These are phyloP conservation scores for Taenaris catops DNA, from an alignment of 2,888 invertebrate species.

Conservation along the genomic window DNA sequence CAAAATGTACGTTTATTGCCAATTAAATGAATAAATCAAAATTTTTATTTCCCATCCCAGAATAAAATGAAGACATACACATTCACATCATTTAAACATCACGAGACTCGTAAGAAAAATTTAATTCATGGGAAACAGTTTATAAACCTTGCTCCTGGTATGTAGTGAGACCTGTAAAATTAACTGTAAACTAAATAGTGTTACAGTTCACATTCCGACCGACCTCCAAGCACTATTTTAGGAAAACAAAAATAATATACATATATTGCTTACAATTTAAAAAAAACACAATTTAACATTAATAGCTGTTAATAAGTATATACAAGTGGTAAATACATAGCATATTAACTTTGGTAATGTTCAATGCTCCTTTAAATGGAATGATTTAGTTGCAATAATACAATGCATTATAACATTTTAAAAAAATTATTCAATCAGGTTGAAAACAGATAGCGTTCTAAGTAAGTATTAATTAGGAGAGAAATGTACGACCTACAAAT, in stretches of 20 bases:
- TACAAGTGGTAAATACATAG: no score
- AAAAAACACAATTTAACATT: no score
- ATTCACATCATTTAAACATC: conserved; percentile 47
- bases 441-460: no score
- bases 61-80: conserved; percentile 41
- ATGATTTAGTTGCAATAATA: no score
- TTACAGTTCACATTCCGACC: conserved; percentile 41
- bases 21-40: conserved; percentile 35
- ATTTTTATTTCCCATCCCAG: conserved; percentile 27
- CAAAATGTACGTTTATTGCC: conserved; percentile 25
- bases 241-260: neutral
- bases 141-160: conserved; percentile 76
- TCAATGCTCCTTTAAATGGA: no score
- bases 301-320: no score
- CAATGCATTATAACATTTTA: no score
- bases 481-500: no score
- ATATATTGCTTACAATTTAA: no score
- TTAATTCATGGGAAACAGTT: conserved; percentile 39
- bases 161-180: conserved; percentile 76
- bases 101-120: conserved; percentile 51
- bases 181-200: conserved; percentile 75
- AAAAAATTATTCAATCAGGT: no score
- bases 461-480: no score
- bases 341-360: no score
- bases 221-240: neutral